These are phyloP conservation scores for Ornithoptera alexandrae DNA, from an alignment of 2,888 invertebrate genomes.

Conservation along the genomic window DNA sequence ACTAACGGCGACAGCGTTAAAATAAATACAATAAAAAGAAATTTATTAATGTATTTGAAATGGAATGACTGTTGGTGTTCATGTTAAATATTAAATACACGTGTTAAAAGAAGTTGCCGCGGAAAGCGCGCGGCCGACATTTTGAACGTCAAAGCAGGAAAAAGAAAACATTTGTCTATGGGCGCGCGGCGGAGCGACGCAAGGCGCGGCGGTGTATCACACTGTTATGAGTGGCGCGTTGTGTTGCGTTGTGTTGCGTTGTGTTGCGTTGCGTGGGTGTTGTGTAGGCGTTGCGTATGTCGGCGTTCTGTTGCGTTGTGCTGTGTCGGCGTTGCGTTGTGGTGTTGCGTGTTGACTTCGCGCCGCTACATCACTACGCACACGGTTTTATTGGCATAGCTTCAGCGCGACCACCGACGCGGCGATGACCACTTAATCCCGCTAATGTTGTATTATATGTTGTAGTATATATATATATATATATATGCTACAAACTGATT, in stretches of 20 bases:
- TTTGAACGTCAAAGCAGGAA: no score
- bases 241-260: no score
- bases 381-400: conserved; percentile 34
- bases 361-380: conserved; percentile 7
- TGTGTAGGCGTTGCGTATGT: no score
- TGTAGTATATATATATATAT: no score
- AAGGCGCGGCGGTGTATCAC: conserved; percentile 4
- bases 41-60: not conserved
- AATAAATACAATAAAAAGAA: not conserved
- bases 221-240: conserved; percentile 24
- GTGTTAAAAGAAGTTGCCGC: not conserved
- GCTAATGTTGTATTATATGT: conserved; percentile 8
- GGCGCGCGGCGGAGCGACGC: not conserved
- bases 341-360: no score
- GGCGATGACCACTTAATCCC: conserved; percentile 38
- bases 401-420: conserved; percentile 32
- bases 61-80: not conserved
- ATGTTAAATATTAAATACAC: not conserved
- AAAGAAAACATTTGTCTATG: not conserved
- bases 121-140: not conserved
- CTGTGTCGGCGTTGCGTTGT: no score
- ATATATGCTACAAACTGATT: no score
- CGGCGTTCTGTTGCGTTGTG: no score
- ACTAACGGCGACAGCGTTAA: no score
- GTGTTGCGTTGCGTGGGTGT: no score